phyloP scores from a whole-genome alignment of 1,140 invertebrate genomes.

The Meloidogyne chitwoodi region DNA sequence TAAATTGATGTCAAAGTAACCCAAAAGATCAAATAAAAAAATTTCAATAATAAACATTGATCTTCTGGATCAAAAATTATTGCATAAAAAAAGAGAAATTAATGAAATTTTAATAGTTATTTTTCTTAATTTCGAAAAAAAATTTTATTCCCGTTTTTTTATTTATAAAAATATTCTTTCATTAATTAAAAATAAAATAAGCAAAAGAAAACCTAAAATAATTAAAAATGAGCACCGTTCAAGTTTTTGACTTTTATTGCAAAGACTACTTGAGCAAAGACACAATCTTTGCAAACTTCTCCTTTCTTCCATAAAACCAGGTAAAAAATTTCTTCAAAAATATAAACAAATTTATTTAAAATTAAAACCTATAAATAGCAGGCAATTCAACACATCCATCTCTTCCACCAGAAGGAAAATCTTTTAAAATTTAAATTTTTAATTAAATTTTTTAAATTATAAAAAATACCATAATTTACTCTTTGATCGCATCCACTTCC shows the following conservation, averaged over 20 bases:
- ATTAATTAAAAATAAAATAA: background rate
- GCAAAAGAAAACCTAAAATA: background rate
- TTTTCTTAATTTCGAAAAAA: too few species aligned
- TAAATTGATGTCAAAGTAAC: too few species aligned
- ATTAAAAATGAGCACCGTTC: background rate
- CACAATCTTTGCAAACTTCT: slow-evolving; percentile 23
- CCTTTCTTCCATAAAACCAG: slow-evolving; percentile 26
- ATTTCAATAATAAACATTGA: too few species aligned
- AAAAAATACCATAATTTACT: slow-evolving; percentile 21
- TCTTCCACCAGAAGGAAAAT: slow-evolving; percentile 23
- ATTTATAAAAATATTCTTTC: background rate
- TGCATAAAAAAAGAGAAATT: too few species aligned
- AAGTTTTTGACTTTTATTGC: background rate
- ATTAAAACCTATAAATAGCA: slow-evolving; percentile 2
- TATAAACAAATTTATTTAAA: background rate
- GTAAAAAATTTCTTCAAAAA: slow-evolving; percentile 17
- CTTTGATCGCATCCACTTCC: slow-evolving; percentile 27
- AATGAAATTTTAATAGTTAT: too few species aligned
- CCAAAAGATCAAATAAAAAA: too few species aligned
- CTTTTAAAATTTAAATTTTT: background rate
- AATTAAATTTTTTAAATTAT: background rate
- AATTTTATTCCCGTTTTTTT: too few species aligned
- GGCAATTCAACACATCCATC: slow-evolving; percentile 27
- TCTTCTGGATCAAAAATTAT: too few species aligned
- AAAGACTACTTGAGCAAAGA: slow-evolving; percentile 17